These are phyloP conservation scores for Gallinago paraguaiae DNA, from an alignment of 2,113 vertebrate genomes.

Conservation along the genomic window DNA sequence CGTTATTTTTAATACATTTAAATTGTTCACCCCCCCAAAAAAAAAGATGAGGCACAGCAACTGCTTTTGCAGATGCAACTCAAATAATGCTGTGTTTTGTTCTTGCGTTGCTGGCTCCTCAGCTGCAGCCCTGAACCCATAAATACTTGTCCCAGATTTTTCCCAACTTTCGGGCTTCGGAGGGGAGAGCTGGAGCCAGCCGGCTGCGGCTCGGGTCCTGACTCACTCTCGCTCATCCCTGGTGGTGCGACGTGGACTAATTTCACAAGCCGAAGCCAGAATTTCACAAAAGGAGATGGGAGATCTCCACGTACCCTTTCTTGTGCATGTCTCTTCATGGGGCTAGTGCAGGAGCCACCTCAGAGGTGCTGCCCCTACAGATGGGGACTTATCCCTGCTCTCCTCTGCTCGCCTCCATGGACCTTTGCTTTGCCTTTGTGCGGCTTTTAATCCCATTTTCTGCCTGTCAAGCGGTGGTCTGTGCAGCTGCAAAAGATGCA, in stretches of 20 bases:
- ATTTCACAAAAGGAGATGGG: not conserved
- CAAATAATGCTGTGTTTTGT: not conserved
- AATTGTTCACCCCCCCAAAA: not conserved
- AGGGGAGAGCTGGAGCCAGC: slow-evolving; percentile 18
- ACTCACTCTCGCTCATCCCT: not conserved
- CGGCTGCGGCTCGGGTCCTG: not conserved
- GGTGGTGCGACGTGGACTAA: not conserved
- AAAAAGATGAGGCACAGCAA: not conserved
- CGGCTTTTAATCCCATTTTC: not conserved
- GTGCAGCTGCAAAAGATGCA: not conserved
- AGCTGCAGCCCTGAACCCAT: not conserved
- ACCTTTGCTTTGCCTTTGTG: rapidly evolving
- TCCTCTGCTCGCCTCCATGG: not conserved
- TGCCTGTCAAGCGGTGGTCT: rapidly evolving
- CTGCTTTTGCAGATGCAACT: slow-evolving; percentile 53
- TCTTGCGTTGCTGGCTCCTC: not conserved
- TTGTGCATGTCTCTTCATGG: rapidly evolving
- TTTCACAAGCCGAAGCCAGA: not conserved
- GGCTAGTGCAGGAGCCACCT: not conserved
- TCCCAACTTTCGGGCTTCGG: not conserved
- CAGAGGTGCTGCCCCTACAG: not conserved
- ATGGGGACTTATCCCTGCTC: not conserved
- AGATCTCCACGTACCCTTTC: not conserved
- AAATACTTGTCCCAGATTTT: slow-evolving; percentile 3
- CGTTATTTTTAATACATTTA: not conserved